Base-by-base conservation (phyloP, 1,140 invertebrate species). In the Diploscapter pachys region DNA sequence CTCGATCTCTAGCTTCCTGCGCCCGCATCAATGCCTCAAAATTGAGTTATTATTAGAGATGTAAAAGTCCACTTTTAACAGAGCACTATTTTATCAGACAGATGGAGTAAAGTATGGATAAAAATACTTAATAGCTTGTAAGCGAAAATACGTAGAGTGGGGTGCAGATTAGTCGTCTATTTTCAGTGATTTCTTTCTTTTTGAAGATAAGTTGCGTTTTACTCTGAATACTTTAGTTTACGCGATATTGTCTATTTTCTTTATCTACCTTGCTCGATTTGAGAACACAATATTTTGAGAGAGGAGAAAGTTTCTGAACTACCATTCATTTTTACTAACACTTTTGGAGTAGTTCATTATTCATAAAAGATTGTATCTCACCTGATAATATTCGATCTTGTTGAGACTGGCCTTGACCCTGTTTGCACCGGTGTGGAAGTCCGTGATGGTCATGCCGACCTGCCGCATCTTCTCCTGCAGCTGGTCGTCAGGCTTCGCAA, bases 1-100 rank as follows among this genome's bases (percentile, higher is more conserved):
- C 85, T 48, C 87, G 81, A 72, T 88, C 87, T 59, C 85, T 73
- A 3, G 86, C 81, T 75, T 88, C 87, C 69, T 83, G 83, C 73
- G 85, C 85, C 55, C 80, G 80, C 31, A 88, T 79, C 52, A 86
- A 71, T 48, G 83, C 86, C 31, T 31, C 31, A 31, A 31, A 31
- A 31, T 31, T 48, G 31, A 48, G 63, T 9, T 64, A 50, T 48
- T 64, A 64, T 64, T 64, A 31, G 13, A 64, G 31, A 2, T 64
- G n/a, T 8, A 13, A 64, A 6, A 2, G 51, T 6, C 6, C 5
- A 64, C 6, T 6, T 5, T 64, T 64, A 64, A 48, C 13, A 5
- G 5, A 64, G 51, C n/a, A 5, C 31, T 11, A 59, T 59, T 59
- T 59, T 59, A 31, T 31, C 31, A 1, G 57, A 2, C 13, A 11